Evolutionary conservation across 2,797 vertebrate species (phyloP).

Genomic region (Merluccius polli): DNA sequence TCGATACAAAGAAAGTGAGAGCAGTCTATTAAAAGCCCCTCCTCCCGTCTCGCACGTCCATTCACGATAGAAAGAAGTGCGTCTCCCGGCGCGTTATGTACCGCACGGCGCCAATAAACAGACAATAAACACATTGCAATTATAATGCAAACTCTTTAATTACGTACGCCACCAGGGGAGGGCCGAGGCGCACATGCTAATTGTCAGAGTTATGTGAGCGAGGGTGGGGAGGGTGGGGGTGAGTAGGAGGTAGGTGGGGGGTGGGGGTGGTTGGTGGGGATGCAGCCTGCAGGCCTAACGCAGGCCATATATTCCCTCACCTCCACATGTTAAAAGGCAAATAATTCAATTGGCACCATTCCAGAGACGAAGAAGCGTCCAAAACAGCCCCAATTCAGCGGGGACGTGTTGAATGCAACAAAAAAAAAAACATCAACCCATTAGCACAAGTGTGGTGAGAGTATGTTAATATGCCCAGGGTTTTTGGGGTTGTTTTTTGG

Average conservation of each 20-base stretch:
- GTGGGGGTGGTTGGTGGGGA: constrained; percentile 37
- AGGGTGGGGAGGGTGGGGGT: background rate
- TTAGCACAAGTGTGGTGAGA: constrained; percentile 42
- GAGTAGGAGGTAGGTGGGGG: constrained; percentile 19
- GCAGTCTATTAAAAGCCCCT: constrained; percentile 49
- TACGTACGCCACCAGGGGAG: constrained; percentile 62
- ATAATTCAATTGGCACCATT: constrained; percentile 63
- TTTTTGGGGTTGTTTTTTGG: background rate
- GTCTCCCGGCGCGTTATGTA: constrained; percentile 45
- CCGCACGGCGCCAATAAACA: constrained; percentile 58
- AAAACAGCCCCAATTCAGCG: constrained; percentile 60
- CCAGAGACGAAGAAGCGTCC: constrained; percentile 56
- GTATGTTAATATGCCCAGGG: constrained; percentile 34
- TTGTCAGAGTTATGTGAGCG: constrained; percentile 55
- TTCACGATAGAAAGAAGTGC: constrained; percentile 51
- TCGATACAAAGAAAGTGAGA: constrained; percentile 17
- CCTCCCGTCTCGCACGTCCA: constrained; percentile 41
- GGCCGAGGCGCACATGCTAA: constrained; percentile 42
- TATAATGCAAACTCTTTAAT: constrained; percentile 68
- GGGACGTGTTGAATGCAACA: constrained; percentile 53
- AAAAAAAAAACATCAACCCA: constrained; percentile 53
- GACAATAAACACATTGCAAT: constrained; percentile 66
- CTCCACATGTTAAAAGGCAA: constrained; percentile 55
- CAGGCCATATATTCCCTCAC: constrained; percentile 62
- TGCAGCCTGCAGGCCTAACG: constrained; percentile 53